A percentile compares a stretch with the other conserved stretches of the same genome.
phyloP scores from a whole-genome alignment of 1,140 invertebrate species.

The Copidosoma floridanum region DNA sequence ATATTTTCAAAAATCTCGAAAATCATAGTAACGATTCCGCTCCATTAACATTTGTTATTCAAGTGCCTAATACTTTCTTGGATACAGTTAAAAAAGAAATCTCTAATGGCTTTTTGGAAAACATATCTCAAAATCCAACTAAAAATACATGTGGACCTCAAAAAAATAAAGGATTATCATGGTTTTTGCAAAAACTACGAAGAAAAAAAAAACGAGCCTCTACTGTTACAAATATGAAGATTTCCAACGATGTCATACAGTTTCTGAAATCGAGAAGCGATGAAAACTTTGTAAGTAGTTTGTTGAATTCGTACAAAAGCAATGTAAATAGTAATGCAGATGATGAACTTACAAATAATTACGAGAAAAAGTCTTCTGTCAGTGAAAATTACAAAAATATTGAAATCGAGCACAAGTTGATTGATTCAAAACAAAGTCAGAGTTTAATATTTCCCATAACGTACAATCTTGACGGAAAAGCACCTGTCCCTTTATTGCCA shows the following conservation, averaged over 20 bases:
- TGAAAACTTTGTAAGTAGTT: no score
- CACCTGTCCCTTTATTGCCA: neutral
- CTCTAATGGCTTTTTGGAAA: neutral
- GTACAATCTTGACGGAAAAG: neutral
- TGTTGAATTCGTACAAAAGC: no score
- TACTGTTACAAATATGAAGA: neutral
- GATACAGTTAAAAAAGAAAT: neutral
- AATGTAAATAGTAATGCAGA: no score
- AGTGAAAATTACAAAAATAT: neutral
- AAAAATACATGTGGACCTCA: neutral
- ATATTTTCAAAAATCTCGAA: no score
- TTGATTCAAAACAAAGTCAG: neutral
- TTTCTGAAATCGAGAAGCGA: no score
- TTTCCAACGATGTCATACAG: neutral
- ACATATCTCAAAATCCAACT: neutral
- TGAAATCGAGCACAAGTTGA: neutral
- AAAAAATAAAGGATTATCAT: neutral
- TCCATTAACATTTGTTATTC: constrained; percentile 1
- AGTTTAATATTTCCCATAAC: constrained; percentile 3
- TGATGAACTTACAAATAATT: no score
- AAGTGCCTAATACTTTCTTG: neutral
- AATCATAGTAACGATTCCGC: no score
- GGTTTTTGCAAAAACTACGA: neutral
- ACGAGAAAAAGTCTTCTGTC: neutral
- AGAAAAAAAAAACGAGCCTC: constrained; percentile 1